Percentiles rank a stretch among this genome's conserved stretches.
These are phyloP conservation scores for Cydia splendana DNA, from an alignment of 1,140 invertebrate genomes.

Conservation along the genomic window DNA sequence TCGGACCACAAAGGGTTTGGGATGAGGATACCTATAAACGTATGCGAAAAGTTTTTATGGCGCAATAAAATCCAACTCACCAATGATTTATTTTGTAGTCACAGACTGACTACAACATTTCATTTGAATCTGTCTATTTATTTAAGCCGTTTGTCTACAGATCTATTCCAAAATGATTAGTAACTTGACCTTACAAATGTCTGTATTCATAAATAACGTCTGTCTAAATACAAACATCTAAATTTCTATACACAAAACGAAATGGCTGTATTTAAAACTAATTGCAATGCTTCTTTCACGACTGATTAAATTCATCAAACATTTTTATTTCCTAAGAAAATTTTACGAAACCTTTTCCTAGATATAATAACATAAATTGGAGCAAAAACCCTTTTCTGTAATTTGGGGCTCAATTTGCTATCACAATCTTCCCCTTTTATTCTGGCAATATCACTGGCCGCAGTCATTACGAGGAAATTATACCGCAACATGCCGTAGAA, in stretches of 20 bases:
- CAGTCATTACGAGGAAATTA: conserved; percentile 20
- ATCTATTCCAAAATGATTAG: neutral
- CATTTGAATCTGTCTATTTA: neutral
- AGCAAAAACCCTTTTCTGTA: conserved; percentile 2
- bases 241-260: neutral
- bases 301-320: neutral
- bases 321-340: neutral
- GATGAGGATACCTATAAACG: conserved; percentile 16
- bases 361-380: neutral
- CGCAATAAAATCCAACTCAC: conserved; percentile 17
- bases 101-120: neutral
- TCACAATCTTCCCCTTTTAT: conserved; percentile 16
- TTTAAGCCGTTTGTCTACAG: neutral
- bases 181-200: neutral
- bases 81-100: conserved; percentile 24
- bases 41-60: conserved; percentile 29
- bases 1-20: conserved; percentile 29
- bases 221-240: neutral
- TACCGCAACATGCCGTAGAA: neutral
- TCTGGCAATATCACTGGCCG: conserved; percentile 11
- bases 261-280: neutral
- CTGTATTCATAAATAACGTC: neutral
- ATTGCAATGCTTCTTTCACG: neutral
- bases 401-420: conserved; percentile 11
- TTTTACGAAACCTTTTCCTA: neutral